These are phyloP conservation scores for Chloroceryle amazona DNA, from an alignment of 2,797 vertebrate species.

Conservation along the genomic window DNA sequence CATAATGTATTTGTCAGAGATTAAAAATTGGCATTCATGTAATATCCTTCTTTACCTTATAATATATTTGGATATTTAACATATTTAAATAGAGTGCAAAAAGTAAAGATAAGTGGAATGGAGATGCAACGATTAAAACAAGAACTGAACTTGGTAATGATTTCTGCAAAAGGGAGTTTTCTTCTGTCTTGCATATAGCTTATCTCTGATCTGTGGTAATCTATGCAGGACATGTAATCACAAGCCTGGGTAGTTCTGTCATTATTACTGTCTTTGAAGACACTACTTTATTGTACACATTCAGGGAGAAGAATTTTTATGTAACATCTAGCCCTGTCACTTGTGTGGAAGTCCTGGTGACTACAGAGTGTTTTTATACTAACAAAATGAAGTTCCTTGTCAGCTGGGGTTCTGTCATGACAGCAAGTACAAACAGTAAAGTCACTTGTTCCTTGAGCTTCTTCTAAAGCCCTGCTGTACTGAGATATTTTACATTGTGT, in stretches of 20 bases:
- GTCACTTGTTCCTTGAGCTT: background rate
- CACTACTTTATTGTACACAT: background rate
- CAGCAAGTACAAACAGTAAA: background rate
- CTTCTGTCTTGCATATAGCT: background rate
- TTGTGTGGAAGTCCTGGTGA: background rate
- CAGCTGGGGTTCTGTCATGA: background rate
- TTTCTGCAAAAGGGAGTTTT: background rate
- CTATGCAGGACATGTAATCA: background rate
- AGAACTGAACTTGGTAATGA: background rate
- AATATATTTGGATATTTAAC: background rate
- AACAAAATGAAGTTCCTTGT: background rate
- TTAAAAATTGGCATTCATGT: background rate
- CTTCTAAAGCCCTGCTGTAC: background rate
- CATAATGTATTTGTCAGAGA: conserved; percentile 33
- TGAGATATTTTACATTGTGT: background rate
- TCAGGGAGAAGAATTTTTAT: background rate
- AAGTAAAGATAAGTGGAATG: background rate
- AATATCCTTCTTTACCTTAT: background rate
- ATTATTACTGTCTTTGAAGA: background rate
- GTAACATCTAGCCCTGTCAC: background rate
- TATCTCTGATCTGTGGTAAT: background rate
- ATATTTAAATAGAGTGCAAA: background rate
- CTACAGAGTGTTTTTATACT: background rate
- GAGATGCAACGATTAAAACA: background rate
- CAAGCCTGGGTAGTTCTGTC: background rate